phyloP scores from a whole-genome alignment of 2,113 vertebrate species.

The Lagopus muta region DNA sequence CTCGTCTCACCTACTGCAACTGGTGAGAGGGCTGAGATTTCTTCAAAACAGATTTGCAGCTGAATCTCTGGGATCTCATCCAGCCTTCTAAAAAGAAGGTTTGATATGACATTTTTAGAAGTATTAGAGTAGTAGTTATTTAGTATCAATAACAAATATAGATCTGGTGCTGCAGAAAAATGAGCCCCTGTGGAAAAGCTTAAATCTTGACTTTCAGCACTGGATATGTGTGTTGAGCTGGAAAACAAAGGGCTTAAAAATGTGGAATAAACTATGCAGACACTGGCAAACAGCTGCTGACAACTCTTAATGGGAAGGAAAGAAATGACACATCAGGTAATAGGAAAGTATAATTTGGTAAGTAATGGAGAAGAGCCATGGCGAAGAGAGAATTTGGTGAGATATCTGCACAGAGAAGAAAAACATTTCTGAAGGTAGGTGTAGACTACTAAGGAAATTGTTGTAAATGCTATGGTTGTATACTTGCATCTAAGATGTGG shows the following conservation, averaged over 20 bases:
- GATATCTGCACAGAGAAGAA: not conserved
- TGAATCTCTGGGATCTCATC: conserved; percentile 28
- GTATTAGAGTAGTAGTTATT: conserved; percentile 35
- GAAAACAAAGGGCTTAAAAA: conserved; percentile 34
- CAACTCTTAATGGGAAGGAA: not conserved
- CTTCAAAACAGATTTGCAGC: not conserved
- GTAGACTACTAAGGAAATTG: not conserved
- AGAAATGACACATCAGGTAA: not conserved
- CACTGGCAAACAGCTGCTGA: conserved; percentile 12
- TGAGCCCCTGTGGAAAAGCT: not conserved
- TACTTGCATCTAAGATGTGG: not conserved
- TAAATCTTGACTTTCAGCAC: conserved; percentile 1
- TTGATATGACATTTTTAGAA: conserved; percentile 37
- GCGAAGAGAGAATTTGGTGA: not conserved
- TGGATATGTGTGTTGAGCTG: not conserved
- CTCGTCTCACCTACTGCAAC: not conserved
- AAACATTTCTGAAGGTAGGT: not conserved
- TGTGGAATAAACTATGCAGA: not conserved
- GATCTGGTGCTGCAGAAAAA: not conserved
- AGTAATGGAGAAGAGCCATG: not conserved
- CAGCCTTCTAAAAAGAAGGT: not conserved
- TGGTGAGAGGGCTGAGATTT: not conserved
- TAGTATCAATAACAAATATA: conserved; percentile 17
- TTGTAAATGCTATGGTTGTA: not conserved
- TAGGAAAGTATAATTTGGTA: not conserved